Evolutionary conservation across 2,888 invertebrate genomes (phyloP).

Genomic region (Tenthredo distinguenda): DNA sequence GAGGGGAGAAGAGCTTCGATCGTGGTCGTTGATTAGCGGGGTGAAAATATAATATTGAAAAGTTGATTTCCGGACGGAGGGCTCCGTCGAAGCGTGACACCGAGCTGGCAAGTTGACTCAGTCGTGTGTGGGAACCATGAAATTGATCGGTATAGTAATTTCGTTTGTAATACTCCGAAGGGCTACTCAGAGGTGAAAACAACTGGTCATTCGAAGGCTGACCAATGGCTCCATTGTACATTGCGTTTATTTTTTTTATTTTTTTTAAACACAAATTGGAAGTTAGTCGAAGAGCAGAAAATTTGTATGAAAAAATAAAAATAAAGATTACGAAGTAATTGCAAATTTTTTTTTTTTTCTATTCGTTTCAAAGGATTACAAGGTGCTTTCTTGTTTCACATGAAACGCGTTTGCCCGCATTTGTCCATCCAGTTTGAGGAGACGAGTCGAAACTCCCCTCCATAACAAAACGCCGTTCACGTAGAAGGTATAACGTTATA

Average conservation of each 20-base stretch:
- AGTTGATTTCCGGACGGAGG: slow-evolving; percentile 37
- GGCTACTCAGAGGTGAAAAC: neutral
- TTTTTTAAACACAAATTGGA: neutral
- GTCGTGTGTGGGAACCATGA: slow-evolving; percentile 44
- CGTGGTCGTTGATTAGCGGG: neutral
- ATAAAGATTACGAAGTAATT: neutral
- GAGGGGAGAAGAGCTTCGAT: neutral
- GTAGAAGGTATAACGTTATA: slow-evolving; percentile 34
- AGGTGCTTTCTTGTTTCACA: neutral
- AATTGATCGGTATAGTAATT: slow-evolving; percentile 44
- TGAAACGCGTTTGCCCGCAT: neutral
- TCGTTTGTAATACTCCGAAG: neutral
- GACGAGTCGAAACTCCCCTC: neutral
- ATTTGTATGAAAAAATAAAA: neutral
- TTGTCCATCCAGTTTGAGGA: neutral
- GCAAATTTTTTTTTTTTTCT: neutral
- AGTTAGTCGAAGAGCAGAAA: neutral
- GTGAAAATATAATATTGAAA: slow-evolving; percentile 46
- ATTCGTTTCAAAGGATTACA: neutral
- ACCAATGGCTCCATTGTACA: neutral
- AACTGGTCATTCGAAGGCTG: slow-evolving; percentile 19
- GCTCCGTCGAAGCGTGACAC: slow-evolving; percentile 28
- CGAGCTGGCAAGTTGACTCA: neutral
- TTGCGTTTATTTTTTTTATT: neutral
- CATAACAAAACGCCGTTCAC: neutral